These are phyloP conservation scores for Rafetus swinhoei DNA, from an alignment of 2,113 vertebrate genomes.

Conservation along the genomic window DNA sequence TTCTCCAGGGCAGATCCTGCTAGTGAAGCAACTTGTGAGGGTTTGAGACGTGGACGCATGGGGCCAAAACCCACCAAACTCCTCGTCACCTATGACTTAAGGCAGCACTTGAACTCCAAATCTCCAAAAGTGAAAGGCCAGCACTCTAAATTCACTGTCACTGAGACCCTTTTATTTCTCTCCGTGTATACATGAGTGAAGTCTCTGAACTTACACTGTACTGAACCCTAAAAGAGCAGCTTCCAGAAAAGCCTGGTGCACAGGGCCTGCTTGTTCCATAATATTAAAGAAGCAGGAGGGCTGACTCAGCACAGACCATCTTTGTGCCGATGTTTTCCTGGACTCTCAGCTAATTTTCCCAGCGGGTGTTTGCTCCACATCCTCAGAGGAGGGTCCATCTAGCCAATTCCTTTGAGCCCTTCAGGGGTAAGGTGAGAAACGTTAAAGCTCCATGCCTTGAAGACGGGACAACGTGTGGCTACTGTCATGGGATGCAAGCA, in stretches of 20 bases:
- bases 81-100: not conserved
- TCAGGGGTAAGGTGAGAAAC: fast-evolving
- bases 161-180: not conserved
- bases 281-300: not conserved
- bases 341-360: not conserved
- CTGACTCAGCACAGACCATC: not conserved
- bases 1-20: not conserved
- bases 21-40: not conserved
- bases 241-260: not conserved
- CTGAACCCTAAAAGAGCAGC: not conserved
- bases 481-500: not conserved
- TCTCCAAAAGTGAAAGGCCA: not conserved
- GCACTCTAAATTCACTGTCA: not conserved
- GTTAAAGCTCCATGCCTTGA: not conserved
- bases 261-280: not conserved
- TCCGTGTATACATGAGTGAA: not conserved
- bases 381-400: not conserved
- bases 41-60: not conserved
- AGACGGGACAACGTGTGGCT: not conserved
- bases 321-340: not conserved
- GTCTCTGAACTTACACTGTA: not conserved
- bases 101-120: not conserved
- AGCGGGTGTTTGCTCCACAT: not conserved
- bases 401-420: not conserved
- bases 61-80: not conserved